Base-by-base conservation (phyloP, 2,888 invertebrate genomes). In the Chrysopilus asiliformis region DNA sequence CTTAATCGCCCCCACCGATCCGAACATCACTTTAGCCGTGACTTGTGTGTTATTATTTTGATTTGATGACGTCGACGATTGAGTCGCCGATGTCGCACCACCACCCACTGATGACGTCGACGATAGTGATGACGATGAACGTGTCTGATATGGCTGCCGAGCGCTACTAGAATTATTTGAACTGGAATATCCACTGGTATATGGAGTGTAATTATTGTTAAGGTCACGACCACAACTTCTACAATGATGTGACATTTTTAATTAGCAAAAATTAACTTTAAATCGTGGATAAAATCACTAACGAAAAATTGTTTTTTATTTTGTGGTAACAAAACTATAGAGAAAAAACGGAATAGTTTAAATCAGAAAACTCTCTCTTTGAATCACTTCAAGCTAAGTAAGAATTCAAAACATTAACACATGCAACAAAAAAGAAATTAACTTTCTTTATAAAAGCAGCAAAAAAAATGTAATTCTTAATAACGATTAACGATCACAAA, bases 11-110 rank as follows among this genome's bases (percentile, higher is more conserved):
- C 76, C 71, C 55, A 79, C 76, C 49, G 76, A 75, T 43, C 78
- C 76, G 58, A 79, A 78, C 58, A 79, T 70, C 44, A 79, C 77
- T 66, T 79, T 79, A 57, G 79, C 76, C 48, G 76, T 76, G 57
- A 79, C 72, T 64, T 79, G 57, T 32, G 59, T 53, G 41, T 56
- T 56, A 25, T 41, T 36, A 41, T 42, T 38, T 22, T 41, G 40
- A 39, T 39, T 37, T 39, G 51, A 31, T 10, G 37, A 47, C 20
- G 51, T 43, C n/a, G 45, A 42, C 26, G 41, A 26, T 16, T 32
- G 35, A 7, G 25, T 31, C 13, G 16, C 30, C 14, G 40, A 10
- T 18, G 30, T 35, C 14, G 31, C 29, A 20, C 32, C 22, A 18
- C 14, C 33, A 3, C 43, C 32, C 29, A 33, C 39, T 18, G 49